A percentile compares a stretch with the other conserved stretches of the same genome.
Evolutionary conservation across 2,797 vertebrate species (phyloP).

Genomic region (Varecia variegata): DNA sequence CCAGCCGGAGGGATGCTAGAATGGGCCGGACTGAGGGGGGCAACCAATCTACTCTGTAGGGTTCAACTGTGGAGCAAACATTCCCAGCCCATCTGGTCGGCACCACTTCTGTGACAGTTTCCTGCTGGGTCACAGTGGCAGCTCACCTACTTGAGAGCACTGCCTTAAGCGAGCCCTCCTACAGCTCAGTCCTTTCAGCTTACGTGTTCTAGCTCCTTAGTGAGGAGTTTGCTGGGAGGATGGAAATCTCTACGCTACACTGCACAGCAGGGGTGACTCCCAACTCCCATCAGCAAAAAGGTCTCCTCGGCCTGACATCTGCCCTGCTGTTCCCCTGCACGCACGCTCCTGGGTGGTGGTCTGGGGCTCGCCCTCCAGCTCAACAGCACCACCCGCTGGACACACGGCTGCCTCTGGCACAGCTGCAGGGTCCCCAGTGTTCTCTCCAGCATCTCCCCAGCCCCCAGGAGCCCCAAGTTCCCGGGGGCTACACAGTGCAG

Average conservation of each 20-base stretch:
- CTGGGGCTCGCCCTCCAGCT: background rate
- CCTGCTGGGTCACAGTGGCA: background rate
- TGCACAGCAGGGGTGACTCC: background rate
- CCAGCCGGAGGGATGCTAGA: background rate
- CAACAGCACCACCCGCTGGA: background rate
- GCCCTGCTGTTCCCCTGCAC: background rate
- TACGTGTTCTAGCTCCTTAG: background rate
- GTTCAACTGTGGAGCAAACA: background rate
- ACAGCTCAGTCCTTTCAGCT: background rate
- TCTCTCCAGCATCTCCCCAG: background rate
- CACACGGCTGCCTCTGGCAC: background rate
- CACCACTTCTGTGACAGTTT: background rate
- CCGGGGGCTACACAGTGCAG: no score
- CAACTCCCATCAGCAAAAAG: accelerated
- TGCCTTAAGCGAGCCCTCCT: background rate
- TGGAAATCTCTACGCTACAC: background rate
- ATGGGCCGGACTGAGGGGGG: background rate
- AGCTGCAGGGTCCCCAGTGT: background rate
- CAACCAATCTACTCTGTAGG: background rate
- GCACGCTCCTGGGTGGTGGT: no score
- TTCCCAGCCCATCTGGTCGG: background rate
- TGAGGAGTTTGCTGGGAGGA: background rate
- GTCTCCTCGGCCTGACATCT: background rate
- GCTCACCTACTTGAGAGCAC: background rate
- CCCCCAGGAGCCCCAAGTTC: background rate